Conservation (phyloP, 2,113 vertebrate genomes). For the Passer montanus region DNA sequence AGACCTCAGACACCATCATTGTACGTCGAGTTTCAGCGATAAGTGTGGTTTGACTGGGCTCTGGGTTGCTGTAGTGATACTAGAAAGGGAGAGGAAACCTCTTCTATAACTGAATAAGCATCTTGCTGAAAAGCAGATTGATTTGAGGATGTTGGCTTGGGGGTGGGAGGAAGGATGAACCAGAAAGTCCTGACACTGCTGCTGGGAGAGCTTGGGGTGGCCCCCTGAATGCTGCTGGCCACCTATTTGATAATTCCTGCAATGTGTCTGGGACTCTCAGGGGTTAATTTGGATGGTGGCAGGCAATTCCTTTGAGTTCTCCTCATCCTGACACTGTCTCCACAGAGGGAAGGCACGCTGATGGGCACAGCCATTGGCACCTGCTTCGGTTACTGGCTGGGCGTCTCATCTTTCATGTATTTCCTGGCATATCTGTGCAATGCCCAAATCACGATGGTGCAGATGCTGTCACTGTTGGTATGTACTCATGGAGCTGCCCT, state of each 20-base stretch:
- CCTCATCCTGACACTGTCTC: conserved; percentile 1
- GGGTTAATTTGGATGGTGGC: neutral
- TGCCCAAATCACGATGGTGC: conserved; percentile 97
- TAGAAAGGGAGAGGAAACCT: neutral
- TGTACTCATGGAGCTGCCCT: conserved; percentile 22
- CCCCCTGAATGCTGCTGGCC: neutral
- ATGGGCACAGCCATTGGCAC: conserved; percentile 99
- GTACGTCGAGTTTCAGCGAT: conserved; percentile 71
- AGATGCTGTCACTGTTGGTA: conserved; percentile 93
- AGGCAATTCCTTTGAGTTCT: neutral
- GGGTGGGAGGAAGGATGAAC: neutral
- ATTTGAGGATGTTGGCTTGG: neutral
- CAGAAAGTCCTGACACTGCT: neutral
- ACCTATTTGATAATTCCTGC: neutral
- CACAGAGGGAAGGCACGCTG: conserved; percentile 94
- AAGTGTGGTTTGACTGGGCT: neutral
- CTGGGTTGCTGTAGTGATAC: neutral
- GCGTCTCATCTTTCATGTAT: conserved; percentile 93
- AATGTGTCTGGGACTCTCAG: neutral
- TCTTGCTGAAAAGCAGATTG: neutral
- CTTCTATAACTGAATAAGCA: neutral
- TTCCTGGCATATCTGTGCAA: conserved; percentile 97
- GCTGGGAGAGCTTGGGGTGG: neutral
- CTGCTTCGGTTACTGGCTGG: conserved; percentile 97
- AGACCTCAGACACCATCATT: conserved; percentile 95